Base-by-base conservation (phyloP, 2,797 vertebrate species). In the Jordanella pulchra region DNA sequence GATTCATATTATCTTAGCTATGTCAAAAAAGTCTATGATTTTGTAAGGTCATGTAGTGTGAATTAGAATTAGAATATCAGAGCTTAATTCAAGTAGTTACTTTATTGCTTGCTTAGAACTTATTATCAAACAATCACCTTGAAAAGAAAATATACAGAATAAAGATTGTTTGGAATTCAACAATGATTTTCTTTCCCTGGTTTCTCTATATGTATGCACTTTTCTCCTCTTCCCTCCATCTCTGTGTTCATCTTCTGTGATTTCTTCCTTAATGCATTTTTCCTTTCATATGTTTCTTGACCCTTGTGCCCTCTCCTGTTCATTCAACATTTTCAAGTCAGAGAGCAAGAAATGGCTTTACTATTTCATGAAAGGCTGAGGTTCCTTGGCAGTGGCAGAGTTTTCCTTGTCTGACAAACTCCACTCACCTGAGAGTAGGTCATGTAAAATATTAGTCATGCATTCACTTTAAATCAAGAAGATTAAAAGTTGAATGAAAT, bases 1-100 rank as follows among this genome's bases (percentile, higher is more conserved):
- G 25, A 81, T 64, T 83, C 78, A 61, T 86, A 87, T 89, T 84
- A 87, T 87, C 77, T 68, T 83, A 71, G 74, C 89, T 86, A 73
- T 86, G 92, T 92, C 86, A 84, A 91, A 88, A 89, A 89, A 91
- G 84, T 84, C 82, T 80, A 76, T 86, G 87, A 91, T 93, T 93
- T 90, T 88, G 84, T 84, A 84, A 77, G 81, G 86, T 89, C 86
- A 87, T 84, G 88, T 86, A 84, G 84, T 89, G 86, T 89, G 90
- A 93, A 91, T 94, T 89, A 93, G 79, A 81, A 75, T 83, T 84
- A 77, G 84, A 88, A 84, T 90, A 87, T 83, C 77, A 81, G 69
- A 86, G 86, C 78, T 79, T 61, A 75, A 71, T 85, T 90, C 82
- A 85, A 89, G 81, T 76, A 82, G 77, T 73, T 70, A 84, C 88